A percentile compares a stretch with the other conserved stretches of the same genome.
Conservation (phyloP, 92 coral and sea anemone species). For the Phenganax marumi region DNA sequence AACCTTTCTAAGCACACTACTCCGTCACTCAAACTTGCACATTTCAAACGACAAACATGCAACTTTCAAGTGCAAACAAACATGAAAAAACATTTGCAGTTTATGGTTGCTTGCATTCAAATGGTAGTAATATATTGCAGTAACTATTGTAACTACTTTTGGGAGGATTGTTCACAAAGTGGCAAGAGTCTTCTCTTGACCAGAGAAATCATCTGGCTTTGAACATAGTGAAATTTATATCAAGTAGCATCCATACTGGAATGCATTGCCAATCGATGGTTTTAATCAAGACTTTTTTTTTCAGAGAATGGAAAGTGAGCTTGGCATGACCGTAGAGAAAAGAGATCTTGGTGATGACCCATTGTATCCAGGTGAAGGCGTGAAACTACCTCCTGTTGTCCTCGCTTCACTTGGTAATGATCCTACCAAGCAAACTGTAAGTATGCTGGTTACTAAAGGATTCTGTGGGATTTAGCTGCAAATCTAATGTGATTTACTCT, state of each 20-base stretch:
- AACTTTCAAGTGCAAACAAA: no score
- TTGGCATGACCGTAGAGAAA: slow-evolving; percentile 62
- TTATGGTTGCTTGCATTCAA: no score
- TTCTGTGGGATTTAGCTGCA: no score
- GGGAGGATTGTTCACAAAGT: neutral
- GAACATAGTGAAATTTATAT: neutral
- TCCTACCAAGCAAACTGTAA: slow-evolving; percentile 82
- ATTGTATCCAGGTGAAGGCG: slow-evolving; percentile 49
- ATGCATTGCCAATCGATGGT: neutral
- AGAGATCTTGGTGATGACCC: slow-evolving; percentile 74
- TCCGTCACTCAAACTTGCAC: no score
- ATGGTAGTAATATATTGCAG: no score
- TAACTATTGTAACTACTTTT: neutral
- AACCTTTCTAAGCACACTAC: no score
- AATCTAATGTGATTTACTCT: no score
- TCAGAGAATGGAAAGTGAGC: slow-evolving; percentile 56
- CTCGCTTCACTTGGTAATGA: slow-evolving; percentile 82
- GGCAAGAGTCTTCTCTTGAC: neutral
- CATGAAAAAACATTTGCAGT: no score
- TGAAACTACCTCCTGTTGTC: slow-evolving; percentile 77
- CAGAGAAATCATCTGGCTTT: no score
- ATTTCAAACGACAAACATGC: no score
- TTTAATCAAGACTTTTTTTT: neutral
- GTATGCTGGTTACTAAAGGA: slow-evolving; percentile 9
- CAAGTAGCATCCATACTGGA: neutral